Percentiles rank a stretch among this genome's conserved stretches.
phyloP scores from a whole-genome alignment of 1,140 invertebrate genomes.

The Kradibia gibbosae region DNA sequence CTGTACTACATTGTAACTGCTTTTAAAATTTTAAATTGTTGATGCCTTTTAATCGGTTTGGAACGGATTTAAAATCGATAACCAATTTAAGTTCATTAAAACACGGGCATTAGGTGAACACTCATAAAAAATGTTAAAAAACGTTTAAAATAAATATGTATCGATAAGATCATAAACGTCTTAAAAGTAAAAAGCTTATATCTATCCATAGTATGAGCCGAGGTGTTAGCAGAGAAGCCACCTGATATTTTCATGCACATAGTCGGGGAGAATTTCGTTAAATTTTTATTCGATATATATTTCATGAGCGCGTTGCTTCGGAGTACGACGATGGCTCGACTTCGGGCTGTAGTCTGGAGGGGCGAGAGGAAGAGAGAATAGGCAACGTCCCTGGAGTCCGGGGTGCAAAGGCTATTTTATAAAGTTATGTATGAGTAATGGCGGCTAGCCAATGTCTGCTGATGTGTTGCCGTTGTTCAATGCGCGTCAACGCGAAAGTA shows the following conservation, averaged over 20 bases:
- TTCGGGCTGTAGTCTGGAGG: neutral
- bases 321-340: neutral
- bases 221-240: neutral
- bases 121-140: neutral
- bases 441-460: neutral
- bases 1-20: neutral
- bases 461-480: no score
- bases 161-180: neutral
- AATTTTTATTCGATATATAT: conserved; percentile 20
- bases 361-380: neutral
- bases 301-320: neutral
- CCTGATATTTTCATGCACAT: neutral
- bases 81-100: neutral
- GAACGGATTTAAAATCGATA: neutral
- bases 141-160: neutral
- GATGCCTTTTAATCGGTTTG: neutral
- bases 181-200: neutral
- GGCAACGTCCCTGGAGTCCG: neutral
- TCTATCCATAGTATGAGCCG: neutral
- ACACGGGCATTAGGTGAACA: neutral
- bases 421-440: conserved; percentile 15
- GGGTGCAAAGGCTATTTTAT: conserved; percentile 14
- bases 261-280: neutral
- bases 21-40: neutral
- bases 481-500: neutral